Base-by-base conservation (phyloP, 64 coral and sea anemone species). In the Astreopora myriophthalma region DNA sequence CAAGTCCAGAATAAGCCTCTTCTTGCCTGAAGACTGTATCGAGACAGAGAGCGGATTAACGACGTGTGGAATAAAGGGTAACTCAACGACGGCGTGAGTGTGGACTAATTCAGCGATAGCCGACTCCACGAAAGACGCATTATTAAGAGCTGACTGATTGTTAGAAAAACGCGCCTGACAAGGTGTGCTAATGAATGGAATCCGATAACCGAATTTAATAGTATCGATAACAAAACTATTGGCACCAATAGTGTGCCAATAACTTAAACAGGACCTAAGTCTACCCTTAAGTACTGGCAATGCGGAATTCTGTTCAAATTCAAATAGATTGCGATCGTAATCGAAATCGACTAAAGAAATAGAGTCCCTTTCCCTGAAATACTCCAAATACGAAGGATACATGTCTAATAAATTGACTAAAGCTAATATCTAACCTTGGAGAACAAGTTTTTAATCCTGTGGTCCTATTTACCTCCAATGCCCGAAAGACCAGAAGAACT, bases 1-100 rank as follows among this genome's bases (percentile, higher is more conserved):
- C 34, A 86, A 86, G 26, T 86, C 84, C n/a, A 86, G 72, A 74
- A 74, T 74, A 42, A 74, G 34, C 72, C 36, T 74, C 40, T 74
- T 74, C 72, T 74, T 74, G 10, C 84, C 62, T 34, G 73, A 89
- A 1, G 48, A 78, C 14, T 89, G 38, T 48, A 89, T 55, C 8
- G 87, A 63, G 23, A 65, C 48, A 63, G 52, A 79, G 26, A 82
- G 69, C 42, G 89, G 37, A 11, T 91, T 91, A 23, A 82, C 63
- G 4, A 91, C 89, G 20, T 87, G 24, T 3, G 85, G 85, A 14
- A 87, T 12, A 74, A 73, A 87, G 6, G 69, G 68, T 11, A 87
- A 67, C 31, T 87, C 67, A 32, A 73, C 6, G 52, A 74, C 69
- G 6, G 85, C 2, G 44, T 87, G 44, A 30, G 3, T 73, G 24